Conservation (phyloP, 2,888 invertebrate species). For the Agrochola lychnidis region DNA sequence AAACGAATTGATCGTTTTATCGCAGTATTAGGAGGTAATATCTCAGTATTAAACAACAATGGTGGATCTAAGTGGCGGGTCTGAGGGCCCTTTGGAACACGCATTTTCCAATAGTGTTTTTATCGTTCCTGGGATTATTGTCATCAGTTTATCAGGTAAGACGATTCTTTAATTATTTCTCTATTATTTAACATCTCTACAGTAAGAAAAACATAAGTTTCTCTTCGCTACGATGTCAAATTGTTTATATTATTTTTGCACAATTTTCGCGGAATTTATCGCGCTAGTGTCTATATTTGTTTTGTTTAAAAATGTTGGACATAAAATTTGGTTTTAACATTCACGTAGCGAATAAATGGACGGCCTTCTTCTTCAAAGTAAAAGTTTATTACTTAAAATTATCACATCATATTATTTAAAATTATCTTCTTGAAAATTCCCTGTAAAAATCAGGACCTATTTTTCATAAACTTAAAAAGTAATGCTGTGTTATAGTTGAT, state of each 20-base stretch:
- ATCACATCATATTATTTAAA: neutral
- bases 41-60: slow-evolving; percentile 89
- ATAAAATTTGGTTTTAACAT: neutral
- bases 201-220: neutral
- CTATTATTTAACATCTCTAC: neutral
- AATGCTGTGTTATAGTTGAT: neutral
- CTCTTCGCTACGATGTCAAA: neutral
- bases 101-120: slow-evolving; percentile 97
- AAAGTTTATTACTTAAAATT: neutral
- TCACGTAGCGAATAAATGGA: neutral
- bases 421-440: neutral
- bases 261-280: slow-evolving; percentile 27
- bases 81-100: slow-evolving; percentile 95
- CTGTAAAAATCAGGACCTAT: neutral
- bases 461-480: neutral
- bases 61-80: slow-evolving; percentile 96
- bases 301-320: neutral
- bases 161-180: slow-evolving; percentile 3
- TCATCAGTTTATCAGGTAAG: slow-evolving; percentile 95
- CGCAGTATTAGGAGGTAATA: slow-evolving; percentile 59
- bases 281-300: neutral
- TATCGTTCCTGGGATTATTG: slow-evolving; percentile 95
- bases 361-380: neutral
- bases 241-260: neutral
- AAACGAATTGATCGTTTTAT: slow-evolving; percentile 27